Percentiles rank a stretch among this genome's conserved stretches.
phyloP scores from a whole-genome alignment of 2,113 vertebrate species.

The Anas platyrhynchos region DNA sequence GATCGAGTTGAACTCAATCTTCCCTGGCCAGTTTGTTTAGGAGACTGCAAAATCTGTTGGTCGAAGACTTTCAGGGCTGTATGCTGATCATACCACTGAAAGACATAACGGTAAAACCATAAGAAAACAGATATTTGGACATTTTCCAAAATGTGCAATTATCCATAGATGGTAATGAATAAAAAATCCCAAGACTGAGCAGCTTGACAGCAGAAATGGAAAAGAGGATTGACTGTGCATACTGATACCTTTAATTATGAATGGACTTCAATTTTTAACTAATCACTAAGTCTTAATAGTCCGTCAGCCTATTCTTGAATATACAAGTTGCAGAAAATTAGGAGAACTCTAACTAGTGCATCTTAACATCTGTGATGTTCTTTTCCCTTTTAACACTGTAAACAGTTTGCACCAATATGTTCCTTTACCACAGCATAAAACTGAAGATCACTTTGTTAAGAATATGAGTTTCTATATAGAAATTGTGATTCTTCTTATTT shows the following conservation, averaged over 20 bases:
- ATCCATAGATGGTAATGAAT: background rate
- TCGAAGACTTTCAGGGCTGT: background rate
- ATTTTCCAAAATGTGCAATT: background rate
- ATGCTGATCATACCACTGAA: background rate
- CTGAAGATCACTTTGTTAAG: background rate
- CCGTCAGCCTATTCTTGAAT: background rate
- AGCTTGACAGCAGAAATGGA: background rate
- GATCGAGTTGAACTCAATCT: background rate
- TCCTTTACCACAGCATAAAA: background rate
- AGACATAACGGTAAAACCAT: background rate
- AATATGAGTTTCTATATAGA: background rate
- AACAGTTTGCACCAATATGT: rapidly evolving
- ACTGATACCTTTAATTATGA: background rate
- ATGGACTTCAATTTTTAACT: background rate
- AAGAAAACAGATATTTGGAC: background rate
- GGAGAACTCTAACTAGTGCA: background rate
- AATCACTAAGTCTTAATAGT: background rate
- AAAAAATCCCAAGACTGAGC: background rate
- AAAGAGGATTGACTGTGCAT: background rate
- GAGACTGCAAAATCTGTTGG: background rate
- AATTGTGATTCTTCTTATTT: background rate
- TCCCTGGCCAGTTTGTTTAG: background rate
- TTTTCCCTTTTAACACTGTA: background rate
- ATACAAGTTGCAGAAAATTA: background rate
- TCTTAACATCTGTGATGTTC: background rate